Percentiles rank a stretch among this genome's conserved stretches.
phyloP scores from a whole-genome alignment of 2,888 invertebrate species.

The Stenotaenia linearis region DNA sequence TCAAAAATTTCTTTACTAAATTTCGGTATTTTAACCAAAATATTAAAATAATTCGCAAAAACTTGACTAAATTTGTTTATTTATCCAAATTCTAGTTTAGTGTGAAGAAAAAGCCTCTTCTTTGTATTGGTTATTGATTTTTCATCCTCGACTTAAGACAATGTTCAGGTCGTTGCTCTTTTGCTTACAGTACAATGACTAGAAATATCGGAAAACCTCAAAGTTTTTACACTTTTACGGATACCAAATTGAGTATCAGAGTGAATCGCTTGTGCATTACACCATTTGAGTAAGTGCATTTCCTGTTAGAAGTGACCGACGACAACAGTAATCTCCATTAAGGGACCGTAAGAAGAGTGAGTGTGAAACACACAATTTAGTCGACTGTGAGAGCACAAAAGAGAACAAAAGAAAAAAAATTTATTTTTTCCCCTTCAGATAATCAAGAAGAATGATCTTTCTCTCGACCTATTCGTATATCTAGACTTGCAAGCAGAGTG shows the following conservation, averaged over 20 bases:
- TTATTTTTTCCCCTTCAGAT: background rate
- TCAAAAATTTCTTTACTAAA: too few relatives aligned
- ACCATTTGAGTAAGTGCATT: conserved; percentile 20
- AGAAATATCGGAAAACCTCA: background rate
- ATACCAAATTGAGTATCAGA: background rate
- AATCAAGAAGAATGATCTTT: conserved; percentile 23
- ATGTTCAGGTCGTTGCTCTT: conserved; percentile 20
- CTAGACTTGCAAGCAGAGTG: conserved; percentile 12
- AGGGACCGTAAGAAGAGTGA: background rate
- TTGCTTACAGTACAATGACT: conserved; percentile 17
- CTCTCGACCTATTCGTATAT: conserved; percentile 11
- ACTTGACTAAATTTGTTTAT: background rate
- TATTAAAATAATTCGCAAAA: too few relatives aligned
- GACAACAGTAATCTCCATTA: conserved; percentile 17
- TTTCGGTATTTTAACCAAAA: too few relatives aligned
- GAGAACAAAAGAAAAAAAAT: background rate
- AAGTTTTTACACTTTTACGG: background rate
- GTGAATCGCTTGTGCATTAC: background rate
- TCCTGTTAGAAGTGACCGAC: conserved; percentile 5
- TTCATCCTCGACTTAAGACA: conserved; percentile 19
- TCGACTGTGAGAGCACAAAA: background rate
- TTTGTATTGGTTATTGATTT: conserved; percentile 17
- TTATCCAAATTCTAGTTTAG: background rate
- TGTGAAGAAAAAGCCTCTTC: background rate
- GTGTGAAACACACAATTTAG: conserved; percentile 6